Evolutionary conservation across 2,113 vertebrate genomes (phyloP).

Genomic region (Ptyas mucosa): DNA sequence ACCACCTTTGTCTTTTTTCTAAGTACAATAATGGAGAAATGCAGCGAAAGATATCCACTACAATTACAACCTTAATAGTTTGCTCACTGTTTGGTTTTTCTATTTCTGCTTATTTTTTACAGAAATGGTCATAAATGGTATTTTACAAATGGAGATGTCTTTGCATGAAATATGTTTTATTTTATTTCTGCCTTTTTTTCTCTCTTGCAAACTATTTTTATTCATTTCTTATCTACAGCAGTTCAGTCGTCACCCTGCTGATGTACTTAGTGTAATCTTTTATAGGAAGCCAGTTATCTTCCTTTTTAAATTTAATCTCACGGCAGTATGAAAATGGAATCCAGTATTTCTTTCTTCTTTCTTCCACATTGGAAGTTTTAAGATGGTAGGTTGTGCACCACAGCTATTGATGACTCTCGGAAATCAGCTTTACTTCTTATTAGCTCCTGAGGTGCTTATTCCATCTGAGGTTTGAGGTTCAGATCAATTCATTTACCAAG

Average conservation of each 20-base stretch:
- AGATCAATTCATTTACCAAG: neutral
- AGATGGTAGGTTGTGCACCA: neutral
- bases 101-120: neutral
- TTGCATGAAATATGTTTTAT: neutral
- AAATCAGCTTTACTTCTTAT: neutral
- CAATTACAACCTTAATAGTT: neutral
- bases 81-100: neutral
- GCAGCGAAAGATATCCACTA: neutral
- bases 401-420: neutral
- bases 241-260: fast-evolving
- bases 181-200: neutral
- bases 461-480: slow-evolving; percentile 2
- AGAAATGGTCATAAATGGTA: neutral
- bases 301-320: neutral
- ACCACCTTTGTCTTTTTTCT: neutral
- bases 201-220: neutral
- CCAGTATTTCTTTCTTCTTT: slow-evolving; percentile 2
- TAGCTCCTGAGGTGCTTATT: neutral
- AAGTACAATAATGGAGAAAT: neutral
- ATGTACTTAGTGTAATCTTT: neutral
- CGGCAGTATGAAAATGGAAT: neutral
- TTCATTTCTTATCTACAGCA: neutral
- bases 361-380: neutral
- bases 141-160: neutral
- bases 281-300: neutral